Evolutionary conservation across 1,140 invertebrate genomes (phyloP).

Genomic region (Periplaneta americana): DNA sequence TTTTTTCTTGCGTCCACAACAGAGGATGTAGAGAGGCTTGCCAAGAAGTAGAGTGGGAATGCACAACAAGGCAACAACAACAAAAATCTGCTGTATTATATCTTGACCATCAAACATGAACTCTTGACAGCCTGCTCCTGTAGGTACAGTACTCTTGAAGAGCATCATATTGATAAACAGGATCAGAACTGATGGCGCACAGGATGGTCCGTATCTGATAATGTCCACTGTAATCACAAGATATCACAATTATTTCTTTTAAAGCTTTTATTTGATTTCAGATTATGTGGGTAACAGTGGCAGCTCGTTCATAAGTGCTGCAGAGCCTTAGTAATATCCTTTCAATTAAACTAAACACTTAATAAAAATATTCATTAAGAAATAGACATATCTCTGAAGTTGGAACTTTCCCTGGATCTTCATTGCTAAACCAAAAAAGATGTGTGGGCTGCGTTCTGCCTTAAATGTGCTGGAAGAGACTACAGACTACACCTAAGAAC

Average conservation of each 20-base stretch:
- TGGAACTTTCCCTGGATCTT: too few relatives aligned
- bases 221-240: slow-evolving; percentile 9
- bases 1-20: background rate
- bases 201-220: slow-evolving; percentile 41
- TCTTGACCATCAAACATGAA: slow-evolving; percentile 72
- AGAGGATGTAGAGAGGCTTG: slow-evolving; percentile 63
- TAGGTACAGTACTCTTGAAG: slow-evolving; percentile 46
- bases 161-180: slow-evolving; percentile 93
- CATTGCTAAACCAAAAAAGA: too few relatives aligned
- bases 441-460: too few relatives aligned
- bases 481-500: too few relatives aligned
- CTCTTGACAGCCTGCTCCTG: slow-evolving; percentile 48
- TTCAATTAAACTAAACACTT: too few relatives aligned
- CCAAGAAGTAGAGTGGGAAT: slow-evolving; percentile 90
- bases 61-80: slow-evolving; percentile 71
- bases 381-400: too few relatives aligned
- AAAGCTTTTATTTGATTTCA: background rate
- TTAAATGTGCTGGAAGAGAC: too few relatives aligned
- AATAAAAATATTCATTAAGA: too few relatives aligned
- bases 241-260: background rate
- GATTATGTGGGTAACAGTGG: background rate
- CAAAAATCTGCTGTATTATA: slow-evolving; percentile 62
- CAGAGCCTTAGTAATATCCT: too few relatives aligned
- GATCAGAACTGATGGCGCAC: slow-evolving; percentile 84
- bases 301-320: too few relatives aligned